Base-by-base conservation (phyloP, 1,140 invertebrate species). In the Bombus picipes region DNA sequence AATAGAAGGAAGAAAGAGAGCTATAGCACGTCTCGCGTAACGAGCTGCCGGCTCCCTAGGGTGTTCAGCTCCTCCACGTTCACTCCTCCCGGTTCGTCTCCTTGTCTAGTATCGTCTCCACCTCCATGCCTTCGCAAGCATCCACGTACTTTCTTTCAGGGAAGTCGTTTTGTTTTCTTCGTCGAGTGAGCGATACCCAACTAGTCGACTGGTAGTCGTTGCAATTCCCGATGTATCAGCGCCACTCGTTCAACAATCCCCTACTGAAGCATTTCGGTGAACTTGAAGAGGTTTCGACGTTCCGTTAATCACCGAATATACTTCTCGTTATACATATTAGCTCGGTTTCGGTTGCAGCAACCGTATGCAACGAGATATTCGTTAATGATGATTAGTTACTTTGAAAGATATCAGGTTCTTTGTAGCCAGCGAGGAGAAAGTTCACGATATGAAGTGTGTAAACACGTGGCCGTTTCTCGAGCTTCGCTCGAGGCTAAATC, bases 31-130 rank as follows among this genome's bases (percentile, higher is more conserved):
- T 94, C 92, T 94, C 91, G 87, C 92, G 93, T 94, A 95, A 95
- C 94, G 94, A 94, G 94, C 94, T 95, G 94, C 93, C 88, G 92
- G 89, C 90, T 94, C 94, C 94, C 94, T 83, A 92, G 93, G 91
- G 94, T 94, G 89, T 94, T 94, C 92, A 92, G 91, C 92, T 92
- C 89, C 90, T 91, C 82, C 81, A 89, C 87, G 80, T 85, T 87
- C 85, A 47, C 72, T 78, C 87, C 88, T 90, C 65, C 87, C 89
- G 85, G 85, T 88, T 75, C 87, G 84, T 83, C 77, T 87, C 80
- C 77, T 83, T 85, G 88, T 88, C 84, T 88, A 80, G 81, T 81
- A 80, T 87, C 81, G 76, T 88, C 75, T 77, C 89, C 81, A 80
- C 82, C 82, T 85, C 84, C 66, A 80, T 87, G 71, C 72, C 65